These are phyloP conservation scores for Tetragnatha montana DNA, from an alignment of 2,888 invertebrate genomes.

Conservation along the genomic window DNA sequence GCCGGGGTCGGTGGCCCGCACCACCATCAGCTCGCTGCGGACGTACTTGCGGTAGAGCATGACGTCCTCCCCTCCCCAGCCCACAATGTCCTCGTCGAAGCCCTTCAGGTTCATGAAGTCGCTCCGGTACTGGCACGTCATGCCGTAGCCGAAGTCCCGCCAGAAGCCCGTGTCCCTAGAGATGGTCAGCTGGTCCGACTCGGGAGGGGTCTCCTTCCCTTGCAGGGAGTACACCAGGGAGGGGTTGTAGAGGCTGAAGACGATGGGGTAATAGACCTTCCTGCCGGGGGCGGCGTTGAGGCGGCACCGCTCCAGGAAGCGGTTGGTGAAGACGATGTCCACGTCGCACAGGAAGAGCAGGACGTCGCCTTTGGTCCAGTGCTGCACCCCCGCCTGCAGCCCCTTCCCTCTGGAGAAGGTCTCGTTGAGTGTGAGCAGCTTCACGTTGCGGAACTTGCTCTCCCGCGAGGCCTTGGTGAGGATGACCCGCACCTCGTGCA, in stretches of 20 bases:
- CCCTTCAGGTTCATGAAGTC: constrained; percentile 84
- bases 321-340: constrained; percentile 85
- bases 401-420: constrained; percentile 85
- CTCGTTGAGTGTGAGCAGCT: constrained; percentile 82
- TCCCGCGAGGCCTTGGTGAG: constrained; percentile 82
- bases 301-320: constrained; percentile 82
- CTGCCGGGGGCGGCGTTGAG: constrained; percentile 77
- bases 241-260: constrained; percentile 87
- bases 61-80: constrained; percentile 88
- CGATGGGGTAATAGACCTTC: constrained; percentile 86
- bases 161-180: constrained; percentile 87
- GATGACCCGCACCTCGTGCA: constrained; percentile 82
- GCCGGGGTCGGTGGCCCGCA: constrained; percentile 86
- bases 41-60: constrained; percentile 87
- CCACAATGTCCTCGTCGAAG: constrained; percentile 85
- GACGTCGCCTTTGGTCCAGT: constrained; percentile 80
- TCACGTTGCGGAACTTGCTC: constrained; percentile 80
- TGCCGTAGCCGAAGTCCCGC: constrained; percentile 88
- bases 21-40: constrained; percentile 83
- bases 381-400: constrained; percentile 79
- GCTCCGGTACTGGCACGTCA: constrained; percentile 87
- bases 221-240: constrained; percentile 68
- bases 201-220: constrained; percentile 75
- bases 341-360: constrained; percentile 88
- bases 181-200: constrained; percentile 84